Percentiles rank a stretch among this genome's conserved stretches.
Conservation (phyloP, 2,113 vertebrate species). For the Campylomormyrus tamandua region DNA sequence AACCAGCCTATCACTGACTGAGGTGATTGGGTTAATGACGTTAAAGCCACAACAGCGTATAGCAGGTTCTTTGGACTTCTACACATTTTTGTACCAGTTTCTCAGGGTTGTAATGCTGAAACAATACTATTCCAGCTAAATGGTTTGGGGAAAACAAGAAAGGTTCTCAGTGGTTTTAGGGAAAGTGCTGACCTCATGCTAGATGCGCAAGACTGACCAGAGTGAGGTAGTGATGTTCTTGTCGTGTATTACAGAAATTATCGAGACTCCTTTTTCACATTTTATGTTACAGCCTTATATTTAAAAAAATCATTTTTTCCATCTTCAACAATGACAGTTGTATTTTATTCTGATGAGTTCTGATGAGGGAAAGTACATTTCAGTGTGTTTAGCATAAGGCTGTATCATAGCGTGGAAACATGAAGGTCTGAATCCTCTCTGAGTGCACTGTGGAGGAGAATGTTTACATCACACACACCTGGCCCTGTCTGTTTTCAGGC, state of each 20-base stretch:
- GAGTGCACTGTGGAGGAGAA: too few species aligned
- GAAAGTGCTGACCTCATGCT: background rate
- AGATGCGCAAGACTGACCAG: background rate
- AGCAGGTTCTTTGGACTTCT: background rate
- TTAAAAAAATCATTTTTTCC: background rate
- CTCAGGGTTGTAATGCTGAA: background rate
- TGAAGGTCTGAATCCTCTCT: too few species aligned
- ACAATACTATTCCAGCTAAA: background rate
- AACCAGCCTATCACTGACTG: background rate
- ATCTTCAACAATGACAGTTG: background rate
- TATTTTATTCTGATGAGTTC: too few species aligned
- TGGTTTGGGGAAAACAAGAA: background rate
- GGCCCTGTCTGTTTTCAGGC: too few species aligned
- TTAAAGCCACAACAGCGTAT: background rate
- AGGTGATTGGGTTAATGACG: background rate
- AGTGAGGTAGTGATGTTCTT: background rate
- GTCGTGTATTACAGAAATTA: background rate
- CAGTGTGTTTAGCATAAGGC: too few species aligned
- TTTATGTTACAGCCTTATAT: background rate
- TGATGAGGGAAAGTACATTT: too few species aligned
- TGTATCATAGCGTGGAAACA: too few species aligned
- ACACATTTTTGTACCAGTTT: background rate
- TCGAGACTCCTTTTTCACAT: background rate
- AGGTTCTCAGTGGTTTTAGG: background rate
- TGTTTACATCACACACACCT: too few species aligned